Conservation (phyloP, 2,888 invertebrate genomes). For the Pemphredon lugubris region DNA sequence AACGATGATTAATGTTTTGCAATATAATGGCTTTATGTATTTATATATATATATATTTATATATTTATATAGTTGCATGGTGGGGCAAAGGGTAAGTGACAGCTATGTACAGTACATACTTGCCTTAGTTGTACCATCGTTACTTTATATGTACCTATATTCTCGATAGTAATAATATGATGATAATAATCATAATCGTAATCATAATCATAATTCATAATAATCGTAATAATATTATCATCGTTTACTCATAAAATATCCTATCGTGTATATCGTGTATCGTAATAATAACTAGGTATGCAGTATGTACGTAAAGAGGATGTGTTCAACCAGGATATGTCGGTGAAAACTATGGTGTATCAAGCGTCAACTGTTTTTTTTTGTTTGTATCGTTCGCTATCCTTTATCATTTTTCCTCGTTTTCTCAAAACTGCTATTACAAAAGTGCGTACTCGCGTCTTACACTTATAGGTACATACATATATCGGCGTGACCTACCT, state of each 20-base stretch:
- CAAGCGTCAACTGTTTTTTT: constrained; percentile 69
- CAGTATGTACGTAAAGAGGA: constrained; percentile 78
- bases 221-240: constrained; percentile 69
- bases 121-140: constrained; percentile 79
- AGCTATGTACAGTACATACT: constrained; percentile 81
- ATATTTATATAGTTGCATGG: constrained; percentile 64
- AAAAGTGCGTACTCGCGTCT: constrained; percentile 70
- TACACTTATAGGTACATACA: constrained; percentile 64
- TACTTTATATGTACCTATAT: constrained; percentile 61
- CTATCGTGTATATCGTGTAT: constrained; percentile 73
- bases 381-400: constrained; percentile 38
- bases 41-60: constrained; percentile 58
- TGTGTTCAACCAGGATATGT: constrained; percentile 80
- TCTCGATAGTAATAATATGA: constrained; percentile 52
- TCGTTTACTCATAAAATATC: constrained; percentile 79
- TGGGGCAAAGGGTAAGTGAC: constrained; percentile 75
- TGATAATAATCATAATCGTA: constrained; percentile 41
- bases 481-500: constrained; percentile 66
- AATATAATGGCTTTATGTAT: constrained; percentile 72
- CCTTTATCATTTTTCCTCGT: constrained; percentile 34
- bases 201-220: constrained; percentile 59
- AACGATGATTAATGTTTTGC: constrained; percentile 78
- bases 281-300: constrained; percentile 76
- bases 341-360: constrained; percentile 78
- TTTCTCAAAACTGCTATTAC: constrained; percentile 70